phyloP scores from a whole-genome alignment of 2,888 invertebrate species.

The Macrophya alboannulata region DNA sequence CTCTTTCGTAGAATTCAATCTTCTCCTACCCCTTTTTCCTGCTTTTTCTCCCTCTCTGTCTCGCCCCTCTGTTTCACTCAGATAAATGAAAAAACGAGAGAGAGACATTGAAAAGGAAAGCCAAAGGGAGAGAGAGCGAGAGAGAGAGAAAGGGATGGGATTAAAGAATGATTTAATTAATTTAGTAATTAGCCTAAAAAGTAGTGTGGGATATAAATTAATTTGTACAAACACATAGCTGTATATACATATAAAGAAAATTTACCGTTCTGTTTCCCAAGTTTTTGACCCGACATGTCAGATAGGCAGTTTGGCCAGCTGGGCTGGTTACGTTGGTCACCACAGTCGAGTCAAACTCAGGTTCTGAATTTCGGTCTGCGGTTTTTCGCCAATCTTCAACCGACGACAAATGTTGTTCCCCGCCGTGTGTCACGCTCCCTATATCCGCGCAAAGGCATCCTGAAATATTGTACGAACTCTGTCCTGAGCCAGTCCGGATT shows the following conservation, averaged over 20 bases:
- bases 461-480: slow-evolving; percentile 38
- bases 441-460: slow-evolving; percentile 45
- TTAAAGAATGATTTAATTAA: neutral
- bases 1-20: slow-evolving; percentile 53
- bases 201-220: neutral
- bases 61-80: neutral
- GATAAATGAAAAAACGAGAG: slow-evolving; percentile 12
- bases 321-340: slow-evolving; percentile 46
- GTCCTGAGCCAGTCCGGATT: slow-evolving; percentile 50
- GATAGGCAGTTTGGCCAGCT: slow-evolving; percentile 49
- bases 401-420: slow-evolving; percentile 27
- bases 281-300: slow-evolving; percentile 49
- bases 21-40: slow-evolving; percentile 12
- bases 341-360: slow-evolving; percentile 44
- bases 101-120: neutral
- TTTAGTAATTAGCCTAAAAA: neutral
- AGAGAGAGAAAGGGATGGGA: neutral
- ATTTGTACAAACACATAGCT: neutral
- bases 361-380: slow-evolving; percentile 1
- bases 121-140: neutral
- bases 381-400: slow-evolving; percentile 24
- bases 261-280: slow-evolving; percentile 55
- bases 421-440: slow-evolving; percentile 20
- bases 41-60: neutral
- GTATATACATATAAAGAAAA: neutral